phyloP scores from a whole-genome alignment of 1,140 invertebrate genomes.

The Ips nitidus region DNA sequence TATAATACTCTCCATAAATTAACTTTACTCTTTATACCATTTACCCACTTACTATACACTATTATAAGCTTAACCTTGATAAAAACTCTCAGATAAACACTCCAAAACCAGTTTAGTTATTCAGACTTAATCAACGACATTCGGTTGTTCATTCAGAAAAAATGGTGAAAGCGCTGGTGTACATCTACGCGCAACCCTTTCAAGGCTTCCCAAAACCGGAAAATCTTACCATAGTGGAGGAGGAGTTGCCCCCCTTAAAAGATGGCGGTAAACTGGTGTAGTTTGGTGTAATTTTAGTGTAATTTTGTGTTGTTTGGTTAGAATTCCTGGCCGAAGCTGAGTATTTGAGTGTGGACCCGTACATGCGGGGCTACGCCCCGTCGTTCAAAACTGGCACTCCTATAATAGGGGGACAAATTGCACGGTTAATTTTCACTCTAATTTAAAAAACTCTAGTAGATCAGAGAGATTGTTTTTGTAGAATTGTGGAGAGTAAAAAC shows the following conservation, averaged over 20 bases:
- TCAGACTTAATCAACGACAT: no score
- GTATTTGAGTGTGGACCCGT: constrained; percentile 71
- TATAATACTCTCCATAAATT: no score
- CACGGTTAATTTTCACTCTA: constrained; percentile 50
- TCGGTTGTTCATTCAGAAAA: background rate
- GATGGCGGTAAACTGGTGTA: constrained; percentile 58
- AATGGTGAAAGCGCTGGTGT: constrained; percentile 61
- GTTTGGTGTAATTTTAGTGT: constrained; percentile 49
- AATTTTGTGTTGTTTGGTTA: constrained; percentile 58
- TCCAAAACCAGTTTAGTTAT: no score
- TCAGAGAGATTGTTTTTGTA: constrained; percentile 12
- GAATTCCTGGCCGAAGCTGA: constrained; percentile 66
- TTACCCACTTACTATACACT: no score
- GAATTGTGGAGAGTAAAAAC: constrained; percentile 55
- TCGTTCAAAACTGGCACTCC: constrained; percentile 56
- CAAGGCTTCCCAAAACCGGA: constrained; percentile 62
- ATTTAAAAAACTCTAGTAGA: constrained; percentile 9
- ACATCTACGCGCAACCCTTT: constrained; percentile 63
- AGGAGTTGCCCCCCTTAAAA: constrained; percentile 61
- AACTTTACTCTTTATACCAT: no score
- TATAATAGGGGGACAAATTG: constrained; percentile 66
- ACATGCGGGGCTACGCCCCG: constrained; percentile 63
- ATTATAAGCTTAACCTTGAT: no score
- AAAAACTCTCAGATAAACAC: no score
- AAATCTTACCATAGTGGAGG: constrained; percentile 64